These are phyloP conservation scores for Ruditapes philippinarum DNA, from an alignment of 1,140 invertebrate species.

Conservation along the genomic window DNA sequence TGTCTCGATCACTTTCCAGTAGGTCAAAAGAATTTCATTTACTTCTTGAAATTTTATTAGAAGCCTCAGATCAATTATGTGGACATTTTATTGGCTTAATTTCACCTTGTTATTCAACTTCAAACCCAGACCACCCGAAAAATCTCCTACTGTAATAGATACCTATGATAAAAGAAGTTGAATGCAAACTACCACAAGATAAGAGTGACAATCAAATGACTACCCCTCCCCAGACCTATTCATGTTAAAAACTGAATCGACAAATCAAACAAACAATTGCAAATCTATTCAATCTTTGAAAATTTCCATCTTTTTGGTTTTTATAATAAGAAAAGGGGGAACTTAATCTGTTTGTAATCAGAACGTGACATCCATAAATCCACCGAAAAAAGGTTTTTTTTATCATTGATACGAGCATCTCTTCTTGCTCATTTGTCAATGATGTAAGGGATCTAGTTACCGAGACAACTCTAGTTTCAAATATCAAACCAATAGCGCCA, in stretches of 20 bases:
- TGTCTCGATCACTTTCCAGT: conserved; percentile 14
- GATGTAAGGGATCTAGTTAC: conserved; percentile 63
- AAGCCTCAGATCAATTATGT: conserved; percentile 40
- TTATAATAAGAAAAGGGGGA: background rate
- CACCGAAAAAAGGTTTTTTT: conserved; percentile 39
- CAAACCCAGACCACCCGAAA: conserved; percentile 56
- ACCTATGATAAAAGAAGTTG: conserved; percentile 45
- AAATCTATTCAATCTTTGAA: conserved; percentile 45
- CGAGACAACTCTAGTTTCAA: conserved; percentile 48
- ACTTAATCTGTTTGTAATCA: conserved; percentile 47
- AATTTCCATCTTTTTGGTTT: conserved; percentile 36
- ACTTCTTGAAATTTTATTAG: conserved; percentile 32
- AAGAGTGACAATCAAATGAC: conserved; percentile 59
- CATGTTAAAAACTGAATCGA: conserved; percentile 47
- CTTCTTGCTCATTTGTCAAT: conserved; percentile 62
- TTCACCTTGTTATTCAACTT: conserved; percentile 49
- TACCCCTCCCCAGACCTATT: conserved; percentile 43
- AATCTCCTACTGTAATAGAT: conserved; percentile 47
- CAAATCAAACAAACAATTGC: conserved; percentile 37
- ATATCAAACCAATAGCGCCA: conserved; percentile 34
- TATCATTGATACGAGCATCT: conserved; percentile 57
- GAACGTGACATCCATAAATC: conserved; percentile 35
- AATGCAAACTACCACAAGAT: background rate
- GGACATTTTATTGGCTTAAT: conserved; percentile 63
- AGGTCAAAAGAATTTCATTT: conserved; percentile 50